Evolutionary conservation across 2,113 vertebrate genomes (phyloP), one percentile per base, ranked within the genome.

Genomic region (Seriola aureovittata): DNA sequence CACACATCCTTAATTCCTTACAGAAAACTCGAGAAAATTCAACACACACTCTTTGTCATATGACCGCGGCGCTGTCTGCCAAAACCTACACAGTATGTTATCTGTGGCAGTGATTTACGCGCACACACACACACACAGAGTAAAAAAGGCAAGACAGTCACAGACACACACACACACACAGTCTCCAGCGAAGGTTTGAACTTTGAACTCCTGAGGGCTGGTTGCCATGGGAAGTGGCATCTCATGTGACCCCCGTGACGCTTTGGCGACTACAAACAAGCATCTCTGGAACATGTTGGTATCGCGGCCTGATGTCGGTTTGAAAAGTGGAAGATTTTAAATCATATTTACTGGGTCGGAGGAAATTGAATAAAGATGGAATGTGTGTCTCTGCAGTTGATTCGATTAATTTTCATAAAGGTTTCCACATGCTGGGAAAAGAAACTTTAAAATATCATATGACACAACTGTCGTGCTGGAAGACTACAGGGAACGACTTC

Each of bases 201-300:
- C 89, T 55, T 79, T 91, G 68, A 88, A 78, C 90, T 77, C 54
- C 25, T 29, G 10, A 32, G 8, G 83, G 66, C 84, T 68, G 11
- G 80, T 69, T 59, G 70, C 60, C 81, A 80, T 80, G 88, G 68
- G 81, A 86, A 67, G 1, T 2, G 5, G 25, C 29, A 0, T 66
- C 54, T 50, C 64, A 68, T 65, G 57, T 62, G 65, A 85, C 67
- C 71, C 11, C 60, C 0, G 0, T 78, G 81, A 76, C 17, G 34
- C 70, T 64, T 5, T 29, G 38, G 32, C 3, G 38, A 54, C 58
- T 0, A 13, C 40, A 25, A 76, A 46, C 69, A 55, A 8, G 44
- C 38, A 10, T 52, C 16, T 64, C 21, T 60, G 36, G 16, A 36
- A 8, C 42, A 40, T 1, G 55, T 23, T 46, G 0, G 54, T 0